These are phyloP conservation scores for Plotosus lineatus DNA, from an alignment of 2,113 vertebrate species.

Conservation along the genomic window DNA sequence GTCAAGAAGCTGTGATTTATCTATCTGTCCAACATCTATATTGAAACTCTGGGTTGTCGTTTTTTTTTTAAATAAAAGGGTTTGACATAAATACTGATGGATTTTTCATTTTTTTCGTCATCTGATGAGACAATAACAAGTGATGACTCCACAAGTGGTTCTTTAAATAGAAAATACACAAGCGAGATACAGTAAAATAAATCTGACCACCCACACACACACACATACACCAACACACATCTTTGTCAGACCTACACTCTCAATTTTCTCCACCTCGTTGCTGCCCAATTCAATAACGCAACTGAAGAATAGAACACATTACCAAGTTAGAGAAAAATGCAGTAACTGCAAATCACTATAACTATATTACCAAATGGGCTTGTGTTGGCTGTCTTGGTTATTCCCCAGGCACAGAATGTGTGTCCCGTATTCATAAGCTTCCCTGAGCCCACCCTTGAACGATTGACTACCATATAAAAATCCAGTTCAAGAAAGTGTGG, in stretches of 20 bases:
- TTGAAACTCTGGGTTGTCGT: no score
- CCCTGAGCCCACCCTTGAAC: background rate
- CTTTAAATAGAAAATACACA: background rate
- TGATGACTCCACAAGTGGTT: slow-evolving; percentile 4
- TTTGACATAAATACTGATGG: background rate
- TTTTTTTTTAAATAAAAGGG: background rate
- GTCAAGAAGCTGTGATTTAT: background rate
- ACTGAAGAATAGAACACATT: background rate
- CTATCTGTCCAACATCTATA: background rate
- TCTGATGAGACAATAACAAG: background rate
- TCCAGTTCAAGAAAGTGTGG: slow-evolving; percentile 2
- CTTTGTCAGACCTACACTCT: background rate
- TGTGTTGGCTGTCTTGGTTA: background rate
- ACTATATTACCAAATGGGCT: background rate
- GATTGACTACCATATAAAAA: background rate
- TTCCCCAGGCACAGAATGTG: background rate
- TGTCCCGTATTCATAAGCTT: background rate
- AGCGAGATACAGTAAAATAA: background rate
- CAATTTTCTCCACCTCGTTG: background rate
- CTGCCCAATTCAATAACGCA: slow-evolving; percentile 2
- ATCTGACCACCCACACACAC: background rate
- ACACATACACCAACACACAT: background rate
- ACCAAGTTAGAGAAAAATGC: background rate
- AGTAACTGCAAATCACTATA: background rate
- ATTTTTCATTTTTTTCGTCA: background rate